Conservation (phyloP, 2,888 invertebrate species). For the Parnassius smintheus region DNA sequence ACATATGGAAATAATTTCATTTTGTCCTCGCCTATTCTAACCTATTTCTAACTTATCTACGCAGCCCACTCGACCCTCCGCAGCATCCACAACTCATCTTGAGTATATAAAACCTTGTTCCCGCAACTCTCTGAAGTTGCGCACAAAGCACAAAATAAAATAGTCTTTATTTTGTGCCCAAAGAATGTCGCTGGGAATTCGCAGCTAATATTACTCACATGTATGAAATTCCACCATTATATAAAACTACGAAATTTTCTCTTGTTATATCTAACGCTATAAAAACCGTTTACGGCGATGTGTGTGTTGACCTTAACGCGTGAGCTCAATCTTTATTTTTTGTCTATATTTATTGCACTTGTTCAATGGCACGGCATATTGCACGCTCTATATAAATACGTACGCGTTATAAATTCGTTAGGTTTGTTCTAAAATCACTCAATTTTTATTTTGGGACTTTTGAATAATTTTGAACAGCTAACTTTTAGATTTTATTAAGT, state of each 20-base stretch:
- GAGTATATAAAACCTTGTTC: constrained; percentile 2
- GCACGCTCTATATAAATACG: not conserved
- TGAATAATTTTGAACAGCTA: too few species aligned
- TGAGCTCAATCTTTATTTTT: too few species aligned
- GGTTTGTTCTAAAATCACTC: too few species aligned
- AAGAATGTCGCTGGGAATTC: not conserved
- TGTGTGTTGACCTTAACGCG: not conserved
- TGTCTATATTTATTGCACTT: constrained; percentile 2
- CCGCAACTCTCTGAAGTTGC: not conserved
- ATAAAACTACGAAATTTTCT: not conserved
- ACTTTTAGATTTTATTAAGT: too few species aligned
- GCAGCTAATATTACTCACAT: not conserved
- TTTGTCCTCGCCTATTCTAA: constrained; percentile 1
- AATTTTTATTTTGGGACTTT: too few species aligned
- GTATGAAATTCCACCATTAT: not conserved
- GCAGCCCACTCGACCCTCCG: not conserved
- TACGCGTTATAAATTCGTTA: too few species aligned
- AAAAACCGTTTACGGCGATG: not conserved
- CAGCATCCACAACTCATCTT: not conserved
- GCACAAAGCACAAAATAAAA: too few species aligned
- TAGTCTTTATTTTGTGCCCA: not conserved
- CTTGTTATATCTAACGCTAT: not conserved
- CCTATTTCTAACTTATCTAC: constrained; percentile 14
- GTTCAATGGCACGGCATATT: constrained; percentile 10
- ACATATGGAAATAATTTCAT: not conserved